phyloP scores from a whole-genome alignment of 2,113 vertebrate species.

The Alethe diademata region DNA sequence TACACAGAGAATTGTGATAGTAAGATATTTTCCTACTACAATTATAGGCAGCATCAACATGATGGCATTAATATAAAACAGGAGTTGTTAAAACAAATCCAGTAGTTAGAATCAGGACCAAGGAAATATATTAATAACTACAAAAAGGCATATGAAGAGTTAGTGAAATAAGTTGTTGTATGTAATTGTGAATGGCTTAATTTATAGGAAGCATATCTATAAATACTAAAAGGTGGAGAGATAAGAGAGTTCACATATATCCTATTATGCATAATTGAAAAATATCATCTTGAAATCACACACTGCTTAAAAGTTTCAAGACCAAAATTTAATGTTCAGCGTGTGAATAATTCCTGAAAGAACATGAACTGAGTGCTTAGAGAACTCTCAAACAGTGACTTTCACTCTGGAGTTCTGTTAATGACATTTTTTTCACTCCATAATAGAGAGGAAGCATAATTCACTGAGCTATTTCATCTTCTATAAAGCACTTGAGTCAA shows the following conservation, averaged over 20 bases:
- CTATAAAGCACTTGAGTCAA: neutral
- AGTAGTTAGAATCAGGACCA: neutral
- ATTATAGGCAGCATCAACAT: neutral
- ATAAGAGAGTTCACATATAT: neutral
- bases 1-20: neutral
- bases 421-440: neutral
- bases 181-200: neutral
- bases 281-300: conserved; percentile 33
- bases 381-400: conserved; percentile 19
- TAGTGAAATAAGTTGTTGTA: neutral
- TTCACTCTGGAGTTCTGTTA: conserved; percentile 23
- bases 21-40: neutral
- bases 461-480: neutral
- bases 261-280: neutral
- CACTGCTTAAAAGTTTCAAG: conserved; percentile 10
- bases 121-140: neutral
- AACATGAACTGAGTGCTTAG: neutral
- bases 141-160: neutral
- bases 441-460: conserved; percentile 28
- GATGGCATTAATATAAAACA: neutral
- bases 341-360: conserved; percentile 26
- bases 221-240: conserved; percentile 19
- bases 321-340: conserved; percentile 30
- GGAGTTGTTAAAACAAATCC: neutral
- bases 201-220: neutral